Evolutionary conservation across 2,888 invertebrate species (phyloP), one percentile per base, ranked within the genome.

Genomic region (Zygogramma bicolorata): DNA sequence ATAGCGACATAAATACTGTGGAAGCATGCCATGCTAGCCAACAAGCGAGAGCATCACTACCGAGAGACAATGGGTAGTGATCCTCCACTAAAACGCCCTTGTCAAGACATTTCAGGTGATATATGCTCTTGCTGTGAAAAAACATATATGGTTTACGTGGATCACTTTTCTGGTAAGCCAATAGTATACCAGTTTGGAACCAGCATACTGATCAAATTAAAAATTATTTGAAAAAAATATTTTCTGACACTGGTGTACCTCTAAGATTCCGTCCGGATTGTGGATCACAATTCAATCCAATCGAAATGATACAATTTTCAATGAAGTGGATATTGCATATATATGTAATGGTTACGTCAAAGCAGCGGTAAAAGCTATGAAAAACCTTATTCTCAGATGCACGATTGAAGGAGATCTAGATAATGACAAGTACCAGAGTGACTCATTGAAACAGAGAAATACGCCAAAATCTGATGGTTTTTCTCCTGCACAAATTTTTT

Each of bases 401-500:
- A 15, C 13, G 29, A 6, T 7, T 31, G 31, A 18, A 18, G 31
- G 59, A 15, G 7, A 31, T 18, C 20, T 59, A n/a, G 20, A 29
- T 20, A 20, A 31, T 15, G 59, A 59, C 15, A 22, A 31, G 10
- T 59, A 15, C 5, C n/a, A n/a, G n/a, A n/a, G n/a, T n/a, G n/a
- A n/a, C n/a, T n/a, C n/a, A n/a, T n/a, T n/a, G n/a, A n/a, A 53
- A 58, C 29, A 29, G 27, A 27, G 29, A n/a, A 58, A 25, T 27
- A 25, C 27, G 2, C 27, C 10, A 4, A 22, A 29, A 31, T 18
- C 7, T 13, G 15, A 31, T 59, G 29, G 31, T 15, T 15, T 15
- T 7, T 59, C 59, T 31, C n/a, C 59, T 18, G 59, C 31, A 7
- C 59, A 31, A 1, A 59, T 59, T n/a, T 58, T 58, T n/a, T 58